These are phyloP conservation scores for Pseudococcus viburni DNA, from an alignment of 2,888 invertebrate genomes.

Conservation along the genomic window DNA sequence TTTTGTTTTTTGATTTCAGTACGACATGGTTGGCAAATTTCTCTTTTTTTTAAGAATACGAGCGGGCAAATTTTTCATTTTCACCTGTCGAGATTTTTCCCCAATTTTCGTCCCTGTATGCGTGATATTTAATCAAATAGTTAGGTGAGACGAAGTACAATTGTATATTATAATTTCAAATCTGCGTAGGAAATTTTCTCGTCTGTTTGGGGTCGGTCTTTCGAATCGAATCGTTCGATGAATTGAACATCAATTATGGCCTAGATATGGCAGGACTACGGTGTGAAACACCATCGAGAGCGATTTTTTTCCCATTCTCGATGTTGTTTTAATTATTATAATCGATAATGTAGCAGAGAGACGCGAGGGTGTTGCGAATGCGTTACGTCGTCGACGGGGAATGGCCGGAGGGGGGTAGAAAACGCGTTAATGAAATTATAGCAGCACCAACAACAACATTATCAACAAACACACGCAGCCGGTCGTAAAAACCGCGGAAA, in stretches of 20 bases:
- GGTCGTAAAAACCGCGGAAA: slow-evolving; percentile 48
- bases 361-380: neutral
- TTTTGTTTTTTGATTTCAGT: too few relatives aligned
- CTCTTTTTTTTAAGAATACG: too few relatives aligned
- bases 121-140: neutral
- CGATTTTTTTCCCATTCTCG: neutral
- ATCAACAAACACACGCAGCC: neutral
- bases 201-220: neutral
- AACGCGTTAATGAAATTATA: slow-evolving; percentile 39
- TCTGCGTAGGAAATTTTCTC: neutral
- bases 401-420: neutral
- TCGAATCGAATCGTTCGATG: neutral
- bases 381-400: neutral
- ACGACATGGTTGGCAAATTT: too few relatives aligned
- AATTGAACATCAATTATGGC: neutral
- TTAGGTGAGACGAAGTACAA: neutral
- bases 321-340: slow-evolving; percentile 10
- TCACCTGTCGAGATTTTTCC: too few relatives aligned
- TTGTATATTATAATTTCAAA: neutral
- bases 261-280: neutral
- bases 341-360: neutral
- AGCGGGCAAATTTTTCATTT: too few relatives aligned
- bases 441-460: neutral
- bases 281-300: neutral
- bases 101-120: too few relatives aligned